Percentiles rank a stretch among this genome's conserved stretches.
These are phyloP conservation scores for Drosophila helvetica DNA, from an alignment of 2,888 invertebrate species.

Conservation along the genomic window DNA sequence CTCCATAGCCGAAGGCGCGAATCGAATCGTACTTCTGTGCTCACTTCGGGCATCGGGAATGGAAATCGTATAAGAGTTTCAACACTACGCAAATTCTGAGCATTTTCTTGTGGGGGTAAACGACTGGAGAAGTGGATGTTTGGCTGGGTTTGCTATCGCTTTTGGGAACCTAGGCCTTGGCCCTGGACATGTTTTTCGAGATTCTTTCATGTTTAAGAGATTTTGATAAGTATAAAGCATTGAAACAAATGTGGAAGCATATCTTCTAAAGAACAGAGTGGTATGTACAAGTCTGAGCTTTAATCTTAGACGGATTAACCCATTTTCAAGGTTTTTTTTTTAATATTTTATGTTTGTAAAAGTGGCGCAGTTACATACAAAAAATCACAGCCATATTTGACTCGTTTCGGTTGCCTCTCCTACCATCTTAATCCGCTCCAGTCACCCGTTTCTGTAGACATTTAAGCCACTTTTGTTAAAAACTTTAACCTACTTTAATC, in stretches of 20 bases:
- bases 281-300: background rate
- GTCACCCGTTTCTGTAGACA: background rate
- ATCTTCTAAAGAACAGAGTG: background rate
- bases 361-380: no score
- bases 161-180: conserved; percentile 50
- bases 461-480: background rate
- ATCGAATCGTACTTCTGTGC: conserved; percentile 34
- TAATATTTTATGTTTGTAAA: no score
- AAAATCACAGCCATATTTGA: background rate
- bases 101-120: background rate
- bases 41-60: conserved; percentile 9
- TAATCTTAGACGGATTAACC: background rate
- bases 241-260: background rate
- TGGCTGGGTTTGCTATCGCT: conserved; percentile 26
- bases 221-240: conserved; percentile 7
- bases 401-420: no score
- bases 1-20: conserved; percentile 23
- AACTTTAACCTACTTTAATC: background rate
- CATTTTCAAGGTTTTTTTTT: accelerated
- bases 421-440: no score
- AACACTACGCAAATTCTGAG: background rate
- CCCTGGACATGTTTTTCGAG: conserved; percentile 36
- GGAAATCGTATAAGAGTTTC: conserved; percentile 47
- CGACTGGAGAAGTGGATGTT: conserved; percentile 1
- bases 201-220: conserved; percentile 12